Conservation (phyloP, 1,140 invertebrate species). For the Metaphire vulgaris region DNA sequence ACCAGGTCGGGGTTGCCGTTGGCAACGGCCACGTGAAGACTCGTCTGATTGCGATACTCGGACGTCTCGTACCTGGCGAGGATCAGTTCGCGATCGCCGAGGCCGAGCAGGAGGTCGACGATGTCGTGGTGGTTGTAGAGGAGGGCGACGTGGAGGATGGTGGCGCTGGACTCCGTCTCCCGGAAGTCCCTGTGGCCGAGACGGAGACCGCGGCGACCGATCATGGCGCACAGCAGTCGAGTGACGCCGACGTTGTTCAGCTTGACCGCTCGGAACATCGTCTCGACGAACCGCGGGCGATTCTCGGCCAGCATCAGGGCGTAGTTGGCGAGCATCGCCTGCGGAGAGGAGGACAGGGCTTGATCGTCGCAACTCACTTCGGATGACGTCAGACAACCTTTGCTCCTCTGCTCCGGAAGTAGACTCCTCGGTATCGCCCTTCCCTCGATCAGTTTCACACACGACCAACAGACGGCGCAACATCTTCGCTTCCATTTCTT, state of each 20-base stretch:
- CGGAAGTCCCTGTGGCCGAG: background rate
- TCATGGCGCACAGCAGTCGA: constrained; percentile 8
- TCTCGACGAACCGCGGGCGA: background rate
- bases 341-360: background rate
- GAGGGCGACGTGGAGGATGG: constrained; percentile 20
- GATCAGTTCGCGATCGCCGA: constrained; percentile 21
- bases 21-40: constrained; percentile 27
- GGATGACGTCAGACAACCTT: background rate
- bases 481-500: too few relatives aligned
- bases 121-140: constrained; percentile 22
- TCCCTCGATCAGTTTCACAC: background rate
- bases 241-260: constrained; percentile 16
- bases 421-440: background rate
- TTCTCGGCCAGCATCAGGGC: constrained; percentile 4
- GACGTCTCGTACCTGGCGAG: constrained; percentile 25
- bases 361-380: background rate
- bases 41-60: constrained; percentile 26
- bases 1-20: constrained; percentile 22
- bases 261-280: constrained; percentile 16
- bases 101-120: constrained; percentile 18
- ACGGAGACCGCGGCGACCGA: background rate
- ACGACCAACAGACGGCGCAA: background rate
- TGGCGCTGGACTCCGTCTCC: background rate
- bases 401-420: too few relatives aligned
- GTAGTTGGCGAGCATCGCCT: constrained; percentile 15